These are phyloP conservation scores for Tricholauxania praeusta DNA, from an alignment of 2,888 invertebrate species.

Conservation along the genomic window DNA sequence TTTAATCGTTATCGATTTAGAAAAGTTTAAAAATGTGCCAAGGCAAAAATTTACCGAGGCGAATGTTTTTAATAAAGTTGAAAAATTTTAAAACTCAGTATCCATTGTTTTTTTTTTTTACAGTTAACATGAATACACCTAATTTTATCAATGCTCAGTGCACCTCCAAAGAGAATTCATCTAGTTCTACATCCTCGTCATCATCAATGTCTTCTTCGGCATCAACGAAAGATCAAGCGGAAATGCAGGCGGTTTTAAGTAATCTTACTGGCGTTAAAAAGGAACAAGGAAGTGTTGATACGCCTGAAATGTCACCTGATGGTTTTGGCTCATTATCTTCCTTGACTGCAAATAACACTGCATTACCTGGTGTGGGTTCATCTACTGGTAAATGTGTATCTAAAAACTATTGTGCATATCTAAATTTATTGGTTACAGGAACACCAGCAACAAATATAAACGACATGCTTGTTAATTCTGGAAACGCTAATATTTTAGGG, in stretches of 20 bases:
- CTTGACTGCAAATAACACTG: conserved; percentile 34
- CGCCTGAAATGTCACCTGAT: conserved; percentile 62
- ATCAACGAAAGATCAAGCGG: conserved; percentile 54
- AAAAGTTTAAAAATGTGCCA: no score
- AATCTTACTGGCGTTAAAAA: conserved; percentile 59
- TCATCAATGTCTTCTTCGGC: conserved; percentile 43
- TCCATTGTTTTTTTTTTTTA: background rate
- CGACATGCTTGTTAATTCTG: background rate
- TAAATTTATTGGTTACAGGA: conserved; percentile 2
- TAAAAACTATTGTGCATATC: background rate
- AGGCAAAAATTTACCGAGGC: no score
- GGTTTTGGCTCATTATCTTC: conserved; percentile 59
- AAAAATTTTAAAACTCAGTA: no score
- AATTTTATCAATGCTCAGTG: conserved; percentile 40
- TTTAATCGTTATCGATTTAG: no score
- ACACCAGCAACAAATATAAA: conserved; percentile 30
- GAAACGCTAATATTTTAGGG: background rate
- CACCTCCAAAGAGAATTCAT: conserved; percentile 38
- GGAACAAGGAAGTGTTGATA: conserved; percentile 56
- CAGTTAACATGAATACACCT: conserved; percentile 25
- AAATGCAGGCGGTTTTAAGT: conserved; percentile 53
- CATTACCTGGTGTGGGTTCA: conserved; percentile 27
- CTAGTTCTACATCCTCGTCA: conserved; percentile 34
- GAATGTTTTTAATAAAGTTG: no score
- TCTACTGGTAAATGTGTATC: conserved; percentile 29